Percentiles rank a stretch among this genome's conserved stretches.
phyloP scores from a whole-genome alignment of 2,888 invertebrate species.

The Kryphioiulus occultus region DNA sequence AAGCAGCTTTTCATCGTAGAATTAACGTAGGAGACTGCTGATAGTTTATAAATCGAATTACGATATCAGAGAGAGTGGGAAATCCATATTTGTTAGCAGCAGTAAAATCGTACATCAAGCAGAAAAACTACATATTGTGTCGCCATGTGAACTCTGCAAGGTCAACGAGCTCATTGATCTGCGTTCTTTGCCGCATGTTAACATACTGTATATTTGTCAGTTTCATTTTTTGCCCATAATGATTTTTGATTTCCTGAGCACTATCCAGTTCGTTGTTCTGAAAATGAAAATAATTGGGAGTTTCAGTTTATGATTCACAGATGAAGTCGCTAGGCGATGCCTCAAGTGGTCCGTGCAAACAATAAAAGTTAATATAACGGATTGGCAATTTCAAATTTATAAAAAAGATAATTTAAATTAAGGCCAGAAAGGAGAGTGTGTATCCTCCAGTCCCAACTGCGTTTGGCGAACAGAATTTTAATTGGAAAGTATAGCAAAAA shows the following conservation, averaged over 20 bases:
- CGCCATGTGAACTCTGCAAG: not conserved
- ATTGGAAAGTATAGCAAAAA: not conserved
- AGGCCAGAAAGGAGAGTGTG: not conserved
- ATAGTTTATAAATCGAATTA: not conserved
- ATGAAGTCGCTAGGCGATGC: not conserved
- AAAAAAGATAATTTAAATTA: not conserved
- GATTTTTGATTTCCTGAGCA: not conserved
- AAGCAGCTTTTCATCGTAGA: not conserved
- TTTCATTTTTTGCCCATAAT: not conserved
- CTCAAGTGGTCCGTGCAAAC: not conserved
- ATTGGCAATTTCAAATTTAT: not conserved
- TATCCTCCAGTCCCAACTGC: not conserved
- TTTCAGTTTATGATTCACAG: not conserved
- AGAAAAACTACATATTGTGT: not conserved
- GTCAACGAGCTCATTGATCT: conserved; percentile 29
- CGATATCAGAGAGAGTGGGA: not conserved
- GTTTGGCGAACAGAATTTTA: not conserved
- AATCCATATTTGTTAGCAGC: not conserved
- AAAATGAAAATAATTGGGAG: not conserved
- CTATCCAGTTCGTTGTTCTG: not conserved
- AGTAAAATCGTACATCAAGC: not conserved
- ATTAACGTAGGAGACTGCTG: not conserved
- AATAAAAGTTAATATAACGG: not conserved
- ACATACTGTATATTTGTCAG: not conserved
- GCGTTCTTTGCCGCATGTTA: not conserved